Conservation (phyloP, 1,140 invertebrate genomes). For the Littorina saxatilis region DNA sequence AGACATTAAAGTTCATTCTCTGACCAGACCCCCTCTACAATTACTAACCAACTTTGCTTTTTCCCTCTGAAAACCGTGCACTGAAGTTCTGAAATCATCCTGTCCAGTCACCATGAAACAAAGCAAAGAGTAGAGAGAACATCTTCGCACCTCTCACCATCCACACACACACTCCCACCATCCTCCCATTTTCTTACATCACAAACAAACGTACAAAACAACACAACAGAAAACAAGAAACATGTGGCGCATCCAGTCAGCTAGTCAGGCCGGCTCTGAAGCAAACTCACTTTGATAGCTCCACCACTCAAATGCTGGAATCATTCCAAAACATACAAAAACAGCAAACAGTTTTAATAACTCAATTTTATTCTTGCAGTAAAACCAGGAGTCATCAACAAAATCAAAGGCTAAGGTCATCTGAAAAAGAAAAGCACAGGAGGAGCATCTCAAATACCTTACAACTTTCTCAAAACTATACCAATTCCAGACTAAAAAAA, state of each 20-base stretch:
- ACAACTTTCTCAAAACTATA: too few species aligned
- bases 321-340: slow-evolving; percentile 37
- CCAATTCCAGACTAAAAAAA: too few species aligned
- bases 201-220: background rate
- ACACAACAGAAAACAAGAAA: background rate
- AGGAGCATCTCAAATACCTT: too few species aligned
- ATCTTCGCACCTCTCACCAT: background rate
- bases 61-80: too few species aligned
- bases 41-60: too few species aligned
- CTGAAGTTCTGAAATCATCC: background rate
- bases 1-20: too few species aligned
- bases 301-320: slow-evolving; percentile 30
- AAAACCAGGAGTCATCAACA: background rate
- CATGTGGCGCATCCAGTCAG: background rate
- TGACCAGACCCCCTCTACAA: too few species aligned
- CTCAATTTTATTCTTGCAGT: slow-evolving; percentile 11
- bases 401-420: too few species aligned
- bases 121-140: background rate
- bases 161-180: background rate
- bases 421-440: too few species aligned
- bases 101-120: background rate
- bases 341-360: slow-evolving; percentile 1
- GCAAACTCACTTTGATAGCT: slow-evolving; percentile 23
- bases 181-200: background rate
- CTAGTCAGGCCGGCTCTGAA: slow-evolving; percentile 25